Percentiles rank a stretch among this genome's conserved stretches.
Evolutionary conservation across 92 coral and sea anemone genomes (phyloP).

Genomic region (Ricordea florida): DNA sequence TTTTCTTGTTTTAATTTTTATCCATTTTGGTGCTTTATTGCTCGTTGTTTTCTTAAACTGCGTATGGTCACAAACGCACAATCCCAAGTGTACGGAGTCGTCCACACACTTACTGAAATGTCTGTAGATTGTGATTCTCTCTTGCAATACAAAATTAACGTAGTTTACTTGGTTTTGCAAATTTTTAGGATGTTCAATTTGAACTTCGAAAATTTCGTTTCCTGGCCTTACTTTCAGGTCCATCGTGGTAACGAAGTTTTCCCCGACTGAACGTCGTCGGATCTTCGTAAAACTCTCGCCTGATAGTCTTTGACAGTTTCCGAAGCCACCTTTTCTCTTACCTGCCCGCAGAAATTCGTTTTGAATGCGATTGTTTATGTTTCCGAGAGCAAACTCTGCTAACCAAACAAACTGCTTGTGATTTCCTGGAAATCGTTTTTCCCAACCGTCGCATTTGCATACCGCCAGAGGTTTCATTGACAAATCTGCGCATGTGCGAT

Average conservation of each 20-base stretch:
- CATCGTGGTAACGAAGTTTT: slow-evolving; percentile 68
- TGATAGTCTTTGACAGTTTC: slow-evolving; percentile 79
- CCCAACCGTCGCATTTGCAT: slow-evolving; percentile 96
- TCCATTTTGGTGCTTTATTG: slow-evolving; percentile 41
- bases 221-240: slow-evolving; percentile 82
- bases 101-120: slow-evolving; percentile 75
- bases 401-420: slow-evolving; percentile 78
- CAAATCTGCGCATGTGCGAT: slow-evolving; percentile 84
- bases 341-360: slow-evolving; percentile 49
- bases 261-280: slow-evolving; percentile 70
- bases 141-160: slow-evolving; percentile 50
- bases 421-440: slow-evolving; percentile 62
- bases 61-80: slow-evolving; percentile 71
- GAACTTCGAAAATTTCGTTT: slow-evolving; percentile 82
- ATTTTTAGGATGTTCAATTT: slow-evolving; percentile 58
- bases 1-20: slow-evolving; percentile 28
- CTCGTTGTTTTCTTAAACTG: slow-evolving; percentile 15
- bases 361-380: slow-evolving; percentile 82
- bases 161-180: slow-evolving; percentile 5
- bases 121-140: slow-evolving; percentile 81
- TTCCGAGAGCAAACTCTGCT: slow-evolving; percentile 91
- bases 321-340: slow-evolving; percentile 68
- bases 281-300: slow-evolving; percentile 79
- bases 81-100: slow-evolving; percentile 56
- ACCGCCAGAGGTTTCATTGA: slow-evolving; percentile 70